A percentile compares a stretch with the other conserved stretches of the same genome.
Conservation (phyloP, 2,888 invertebrate genomes). For the Pandemis heparana region DNA sequence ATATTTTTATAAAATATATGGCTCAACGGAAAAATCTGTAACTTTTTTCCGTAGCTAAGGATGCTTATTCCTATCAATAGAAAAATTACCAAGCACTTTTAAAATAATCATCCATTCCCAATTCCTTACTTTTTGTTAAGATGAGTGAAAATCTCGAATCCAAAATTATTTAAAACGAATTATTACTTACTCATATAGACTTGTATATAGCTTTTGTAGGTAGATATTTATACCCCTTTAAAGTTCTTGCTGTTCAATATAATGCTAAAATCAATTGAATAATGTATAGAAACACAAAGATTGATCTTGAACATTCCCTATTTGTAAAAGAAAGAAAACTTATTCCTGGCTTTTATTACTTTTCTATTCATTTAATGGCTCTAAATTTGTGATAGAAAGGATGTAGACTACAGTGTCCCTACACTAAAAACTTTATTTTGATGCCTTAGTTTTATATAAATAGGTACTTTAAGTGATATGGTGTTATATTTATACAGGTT, state of each 20-base stretch:
- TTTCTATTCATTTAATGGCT: slow-evolving; percentile 26
- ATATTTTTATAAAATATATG: too few species aligned
- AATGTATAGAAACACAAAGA: slow-evolving; percentile 5
- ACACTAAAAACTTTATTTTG: slow-evolving; percentile 35
- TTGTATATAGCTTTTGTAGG: slow-evolving; percentile 45
- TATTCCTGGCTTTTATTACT: slow-evolving; percentile 5
- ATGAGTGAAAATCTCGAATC: slow-evolving; percentile 27
- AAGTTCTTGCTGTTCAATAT: slow-evolving; percentile 32
- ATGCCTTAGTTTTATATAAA: slow-evolving; percentile 24
- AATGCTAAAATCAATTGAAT: slow-evolving; percentile 6
- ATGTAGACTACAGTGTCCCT: slow-evolving; percentile 12
- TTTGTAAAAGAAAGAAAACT: background rate
- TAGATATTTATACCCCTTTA: slow-evolving; percentile 18
- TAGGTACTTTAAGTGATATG: slow-evolving; percentile 18
- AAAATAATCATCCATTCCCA: too few species aligned
- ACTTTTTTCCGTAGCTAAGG: too few species aligned
- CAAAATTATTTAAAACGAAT: slow-evolving; percentile 17
- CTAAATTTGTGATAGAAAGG: slow-evolving; percentile 41
- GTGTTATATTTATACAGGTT: slow-evolving; percentile 14
- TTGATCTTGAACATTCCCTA: background rate
- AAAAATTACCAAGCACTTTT: too few species aligned
- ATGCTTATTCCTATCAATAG: too few species aligned
- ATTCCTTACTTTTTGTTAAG: background rate
- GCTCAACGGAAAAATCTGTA: too few species aligned
- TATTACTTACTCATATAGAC: slow-evolving; percentile 12